phyloP scores from a whole-genome alignment of 2,113 vertebrate genomes.

The Coryphaenoides rupestris region DNA sequence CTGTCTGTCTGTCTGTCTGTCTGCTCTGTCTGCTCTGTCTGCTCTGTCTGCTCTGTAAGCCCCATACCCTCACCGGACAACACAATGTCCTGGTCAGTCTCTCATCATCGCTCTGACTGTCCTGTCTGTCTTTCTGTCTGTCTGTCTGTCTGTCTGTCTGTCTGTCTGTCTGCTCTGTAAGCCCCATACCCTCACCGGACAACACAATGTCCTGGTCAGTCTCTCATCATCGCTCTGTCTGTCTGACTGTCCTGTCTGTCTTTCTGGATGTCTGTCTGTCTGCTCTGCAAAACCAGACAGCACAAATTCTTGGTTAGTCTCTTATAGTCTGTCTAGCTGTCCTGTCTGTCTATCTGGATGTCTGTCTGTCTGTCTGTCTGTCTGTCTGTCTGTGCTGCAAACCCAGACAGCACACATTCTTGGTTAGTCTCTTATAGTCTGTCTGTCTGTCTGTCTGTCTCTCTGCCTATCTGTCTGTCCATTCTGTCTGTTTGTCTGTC shows the following conservation, averaged over 20 bases:
- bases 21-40: constrained; percentile 75
- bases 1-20: neutral
- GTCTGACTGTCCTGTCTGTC: constrained; percentile 86
- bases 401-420: too few species aligned
- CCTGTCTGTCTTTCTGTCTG: neutral
- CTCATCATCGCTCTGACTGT: neutral
- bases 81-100: constrained; percentile 91
- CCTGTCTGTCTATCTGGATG: constrained; percentile 26
- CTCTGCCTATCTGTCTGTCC: too few species aligned
- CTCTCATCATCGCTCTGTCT: constrained; percentile 11
- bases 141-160: neutral
- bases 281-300: neutral
- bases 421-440: too few species aligned
- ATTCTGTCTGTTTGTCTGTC: too few species aligned
- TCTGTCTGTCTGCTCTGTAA: neutral
- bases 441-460: too few species aligned
- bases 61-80: constrained; percentile 89
- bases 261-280: too few species aligned
- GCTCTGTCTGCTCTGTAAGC: constrained; percentile 85
- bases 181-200: too few species aligned
- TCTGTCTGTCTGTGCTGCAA: too few species aligned
- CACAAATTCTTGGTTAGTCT: too few species aligned
- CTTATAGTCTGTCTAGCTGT: too few species aligned
- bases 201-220: neutral
- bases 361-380: neutral